Percentiles rank a stretch among this genome's conserved stretches.
These are phyloP conservation scores for Odobenus rosmarus DNA, from an alignment of 2,113 vertebrate species.

Conservation along the genomic window DNA sequence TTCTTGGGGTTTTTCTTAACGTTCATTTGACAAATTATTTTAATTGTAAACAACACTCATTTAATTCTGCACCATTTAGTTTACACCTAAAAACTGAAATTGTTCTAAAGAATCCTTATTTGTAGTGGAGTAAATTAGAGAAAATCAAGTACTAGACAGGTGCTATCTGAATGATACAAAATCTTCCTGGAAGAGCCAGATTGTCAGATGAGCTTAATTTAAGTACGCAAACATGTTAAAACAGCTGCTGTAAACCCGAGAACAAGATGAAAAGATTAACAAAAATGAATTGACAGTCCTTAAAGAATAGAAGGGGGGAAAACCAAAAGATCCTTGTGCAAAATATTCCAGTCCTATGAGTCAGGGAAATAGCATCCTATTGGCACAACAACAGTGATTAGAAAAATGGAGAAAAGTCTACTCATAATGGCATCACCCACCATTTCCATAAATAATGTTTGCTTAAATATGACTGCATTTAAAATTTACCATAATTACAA, in stretches of 20 bases:
- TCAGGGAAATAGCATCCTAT: background rate
- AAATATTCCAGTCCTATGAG: background rate
- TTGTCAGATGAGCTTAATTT: background rate
- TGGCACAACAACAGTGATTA: background rate
- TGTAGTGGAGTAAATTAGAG: background rate
- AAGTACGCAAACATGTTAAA: slow-evolving; percentile 25
- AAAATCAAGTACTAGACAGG: background rate
- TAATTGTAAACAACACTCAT: background rate
- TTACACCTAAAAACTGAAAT: background rate
- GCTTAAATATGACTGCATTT: background rate
- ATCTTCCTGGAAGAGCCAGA: background rate
- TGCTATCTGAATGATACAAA: background rate
- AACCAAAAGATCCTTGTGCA: background rate
- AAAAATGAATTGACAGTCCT: background rate
- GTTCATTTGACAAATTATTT: slow-evolving; percentile 29
- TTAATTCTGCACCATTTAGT: slow-evolving; percentile 17
- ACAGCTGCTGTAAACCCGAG: background rate
- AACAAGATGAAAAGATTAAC: slow-evolving; percentile 36
- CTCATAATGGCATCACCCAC: background rate
- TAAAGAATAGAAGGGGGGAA: background rate
- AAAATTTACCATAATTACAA: slow-evolving; percentile 45
- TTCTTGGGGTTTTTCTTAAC: background rate
- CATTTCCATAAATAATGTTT: slow-evolving; percentile 32
- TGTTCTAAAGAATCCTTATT: background rate
- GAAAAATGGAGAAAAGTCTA: background rate